phyloP scores from a whole-genome alignment of 2,113 vertebrate genomes.

The Pterocles burchelli region DNA sequence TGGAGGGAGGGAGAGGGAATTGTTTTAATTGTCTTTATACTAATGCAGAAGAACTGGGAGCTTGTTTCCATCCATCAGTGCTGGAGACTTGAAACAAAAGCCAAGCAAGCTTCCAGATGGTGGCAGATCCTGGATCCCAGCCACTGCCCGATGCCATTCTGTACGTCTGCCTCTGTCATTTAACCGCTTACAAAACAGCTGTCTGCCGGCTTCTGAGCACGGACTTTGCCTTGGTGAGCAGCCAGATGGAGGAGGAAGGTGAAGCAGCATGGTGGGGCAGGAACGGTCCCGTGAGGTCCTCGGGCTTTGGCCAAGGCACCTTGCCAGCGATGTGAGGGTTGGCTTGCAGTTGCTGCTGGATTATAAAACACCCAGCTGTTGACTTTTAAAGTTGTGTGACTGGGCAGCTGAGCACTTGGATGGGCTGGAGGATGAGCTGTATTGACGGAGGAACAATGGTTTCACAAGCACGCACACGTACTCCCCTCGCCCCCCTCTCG shows the following conservation, averaged over 20 bases:
- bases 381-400: constrained; percentile 4
- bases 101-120: constrained; percentile 52
- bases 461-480: neutral
- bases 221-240: neutral
- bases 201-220: neutral
- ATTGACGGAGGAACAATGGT: neutral
- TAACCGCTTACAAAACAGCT: neutral
- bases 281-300: neutral
- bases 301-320: neutral
- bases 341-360: neutral
- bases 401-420: constrained; percentile 3
- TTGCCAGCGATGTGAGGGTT: neutral
- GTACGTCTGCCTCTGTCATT: neutral
- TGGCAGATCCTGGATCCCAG: constrained; percentile 45
- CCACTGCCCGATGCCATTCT: neutral
- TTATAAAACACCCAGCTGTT: constrained; percentile 30
- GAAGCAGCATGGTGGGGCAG: neutral
- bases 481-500: neutral
- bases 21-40: constrained; percentile 58
- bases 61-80: constrained; percentile 15
- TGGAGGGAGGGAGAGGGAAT: neutral
- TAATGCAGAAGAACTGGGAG: constrained; percentile 18
- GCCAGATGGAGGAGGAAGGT: neutral
- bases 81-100: constrained; percentile 13
- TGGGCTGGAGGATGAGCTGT: constrained; percentile 5